Evolutionary conservation across 2,888 invertebrate genomes (phyloP), one percentile per base, ranked within the genome.

Genomic region (Spodoptera exigua): DNA sequence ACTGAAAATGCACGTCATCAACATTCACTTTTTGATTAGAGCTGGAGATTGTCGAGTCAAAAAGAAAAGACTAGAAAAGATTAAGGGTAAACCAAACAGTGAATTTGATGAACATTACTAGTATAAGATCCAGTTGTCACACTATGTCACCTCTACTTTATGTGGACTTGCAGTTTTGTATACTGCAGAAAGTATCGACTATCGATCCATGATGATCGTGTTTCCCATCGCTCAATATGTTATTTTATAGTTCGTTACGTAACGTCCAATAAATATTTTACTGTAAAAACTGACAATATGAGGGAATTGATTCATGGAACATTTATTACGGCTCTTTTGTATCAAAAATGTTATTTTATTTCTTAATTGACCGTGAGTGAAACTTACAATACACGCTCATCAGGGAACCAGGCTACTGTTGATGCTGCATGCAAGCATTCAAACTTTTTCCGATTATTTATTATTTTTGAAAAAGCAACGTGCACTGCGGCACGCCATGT

Each of bases 171-270:
- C n/a, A n/a, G n/a, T n/a, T n/a, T n/a, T n/a, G n/a, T n/a, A n/a
- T 27, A 27, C 7, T 27, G 27, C 27, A 27, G 27, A 3, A 27
- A 9, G 7, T 7, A 27, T 27, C 0, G 27, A 27, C 27, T 9
- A 7, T 3, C 27, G 9, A 27, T 27, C 1, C 3, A 7, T 27
- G 7, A 27, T 21, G 5, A 17, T 35, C 14, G 13, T 66, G 16
- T 41, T 45, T 32, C 21, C 17, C 14, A 32, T 36, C 13, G 39
- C 14, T 13, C 13, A 27, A 13, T 35, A 51, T 41, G 14, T 35
- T 54, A 44, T 54, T 59, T 49, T 51, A 48, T 54, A 60, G 73
- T 61, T 72, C 68, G 61, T 61, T 61, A 61, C 47, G 27, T 27
- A 21, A 51, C 39, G 12, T 37, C 13, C 51, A 11, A 52, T 72